Conservation (phyloP, 2,888 invertebrate genomes). For the Rhamnusium bicolor region DNA sequence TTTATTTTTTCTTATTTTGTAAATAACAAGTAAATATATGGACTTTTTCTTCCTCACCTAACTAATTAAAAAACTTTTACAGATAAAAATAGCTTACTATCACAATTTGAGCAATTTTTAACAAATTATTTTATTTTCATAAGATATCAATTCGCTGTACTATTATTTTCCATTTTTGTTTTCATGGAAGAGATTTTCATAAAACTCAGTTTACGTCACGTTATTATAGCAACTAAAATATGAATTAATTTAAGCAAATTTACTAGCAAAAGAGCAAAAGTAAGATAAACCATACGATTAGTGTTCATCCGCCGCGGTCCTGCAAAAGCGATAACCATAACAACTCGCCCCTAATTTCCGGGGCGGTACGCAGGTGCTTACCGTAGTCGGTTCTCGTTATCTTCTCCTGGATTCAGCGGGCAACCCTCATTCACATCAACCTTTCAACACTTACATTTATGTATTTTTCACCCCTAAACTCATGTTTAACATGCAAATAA, state of each 20-base stretch:
- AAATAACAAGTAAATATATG: too few species aligned
- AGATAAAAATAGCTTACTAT: too few species aligned
- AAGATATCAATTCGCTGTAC: too few species aligned
- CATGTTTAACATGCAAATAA: conserved; percentile 31
- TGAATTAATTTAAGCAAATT: not conserved
- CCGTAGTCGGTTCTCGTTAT: conserved; percentile 59
- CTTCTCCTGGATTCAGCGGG: conserved; percentile 39
- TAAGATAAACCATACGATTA: not conserved
- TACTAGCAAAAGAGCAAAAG: not conserved
- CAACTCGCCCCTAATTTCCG: conserved; percentile 58
- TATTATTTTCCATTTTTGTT: too few species aligned
- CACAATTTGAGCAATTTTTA: too few species aligned
- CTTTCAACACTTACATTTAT: conserved; percentile 43
- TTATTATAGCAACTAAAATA: not conserved
- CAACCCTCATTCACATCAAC: conserved; percentile 29
- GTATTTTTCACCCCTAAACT: conserved; percentile 30
- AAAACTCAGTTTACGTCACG: not conserved
- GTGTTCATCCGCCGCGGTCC: not conserved
- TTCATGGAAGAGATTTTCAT: not conserved
- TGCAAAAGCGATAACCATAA: conserved; percentile 51
- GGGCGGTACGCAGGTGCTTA: conserved; percentile 62
- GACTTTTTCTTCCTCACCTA: too few species aligned
- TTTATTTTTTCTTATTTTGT: too few species aligned
- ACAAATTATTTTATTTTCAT: too few species aligned
- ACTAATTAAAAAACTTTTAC: too few species aligned